Base-by-base conservation (phyloP, 2,113 vertebrate genomes). In the Illadopsis cleaveri region DNA sequence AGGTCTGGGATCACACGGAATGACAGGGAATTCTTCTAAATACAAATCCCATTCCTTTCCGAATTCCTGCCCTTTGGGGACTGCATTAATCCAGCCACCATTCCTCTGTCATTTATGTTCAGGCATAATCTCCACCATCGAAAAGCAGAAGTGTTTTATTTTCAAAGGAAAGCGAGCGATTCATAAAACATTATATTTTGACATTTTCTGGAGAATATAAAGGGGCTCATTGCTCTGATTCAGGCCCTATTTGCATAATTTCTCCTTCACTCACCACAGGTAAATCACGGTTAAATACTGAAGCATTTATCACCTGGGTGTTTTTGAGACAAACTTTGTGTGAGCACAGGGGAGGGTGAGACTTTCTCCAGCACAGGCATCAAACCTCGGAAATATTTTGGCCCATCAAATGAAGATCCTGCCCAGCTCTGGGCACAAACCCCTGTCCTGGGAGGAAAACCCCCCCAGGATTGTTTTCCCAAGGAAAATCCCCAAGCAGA, bases 231-330 rank as follows among this genome's bases (percentile, higher is more conserved):
- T 95, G 90, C 42, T 38, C 88, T 94, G 95, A 98, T 97, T 97
- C 96, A 77, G 93, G 45, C 45, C 73, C 88, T 51, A 95, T 98
- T 96, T 97, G 96, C 97, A 97, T 98, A 97, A 96, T 95, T 98
- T 92, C 96, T 53, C 91, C 94, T 96, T 91, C 95, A 91, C 94
- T 82, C 84, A 65, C 87, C 82, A 72, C 94, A 96, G 97, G 97
- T 98, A 98, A 98, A 97, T 98, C 97, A 96, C 10, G 35, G 96
- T 95, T 98, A 97, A 97, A 97, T 96, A 97, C 40, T 95, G 97
- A 93, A 90, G 95, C 96, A 97, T 98, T 98, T 96, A 96, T 98
- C 97, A 98, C 94, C 72, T 68, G 75, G 17, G 88, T 87, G 86
- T 85, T 94, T 95, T 83, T 93, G 81, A 97, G 97, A 68, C 93